Evolutionary conservation across 2,797 vertebrate genomes (phyloP), one percentile per base, ranked within the genome.

Genomic region (Pitangus sulphuratus): DNA sequence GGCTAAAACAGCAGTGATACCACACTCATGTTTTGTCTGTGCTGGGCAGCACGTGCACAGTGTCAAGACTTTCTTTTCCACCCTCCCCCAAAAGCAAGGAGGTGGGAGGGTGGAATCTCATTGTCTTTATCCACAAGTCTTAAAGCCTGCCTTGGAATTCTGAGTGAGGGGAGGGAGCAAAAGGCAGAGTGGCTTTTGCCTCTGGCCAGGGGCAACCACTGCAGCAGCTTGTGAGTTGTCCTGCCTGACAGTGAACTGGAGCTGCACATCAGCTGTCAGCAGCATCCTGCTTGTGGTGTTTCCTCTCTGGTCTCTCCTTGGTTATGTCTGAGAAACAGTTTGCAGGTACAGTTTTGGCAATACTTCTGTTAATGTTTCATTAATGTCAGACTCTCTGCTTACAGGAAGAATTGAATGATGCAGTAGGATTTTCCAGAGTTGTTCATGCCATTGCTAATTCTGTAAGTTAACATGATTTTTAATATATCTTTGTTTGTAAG

Each of bases 351-450:
- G 4, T 80, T 91, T 48, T 65, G 68, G 40, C 15, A 62, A 1
- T 86, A 26, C 53, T 44, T 74, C 6, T 40, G 1, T 89, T 87
- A 50, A 21, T 89, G 64, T 84, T 95, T 93, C 25, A 72, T 76
- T 95, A 13, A 97, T 24, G 26, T 71, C 31, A 45, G 42, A 69
- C 72, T 72, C 30, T 93, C 37, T 84, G 33, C 58, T 81, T 94
- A 33, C 97, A 99, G 99, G 99, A 99, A 89, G 99, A 99, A 84
- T 93, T 99, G 78, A 99, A 99, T 66, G 99, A 99, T 84, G 99
- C 99, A 1, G 99, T 99, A 6, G 99, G 99, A n/a, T 99, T 99
- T 98, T 99, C 99, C 93, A 98, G 98, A 96, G 99, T 99, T 48
- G 96, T 99, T 93, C 99, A 99, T 35, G 99, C 98, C 79, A 98